Conservation (phyloP, 2,113 vertebrate genomes). For the Rhagologus leucostigma region DNA sequence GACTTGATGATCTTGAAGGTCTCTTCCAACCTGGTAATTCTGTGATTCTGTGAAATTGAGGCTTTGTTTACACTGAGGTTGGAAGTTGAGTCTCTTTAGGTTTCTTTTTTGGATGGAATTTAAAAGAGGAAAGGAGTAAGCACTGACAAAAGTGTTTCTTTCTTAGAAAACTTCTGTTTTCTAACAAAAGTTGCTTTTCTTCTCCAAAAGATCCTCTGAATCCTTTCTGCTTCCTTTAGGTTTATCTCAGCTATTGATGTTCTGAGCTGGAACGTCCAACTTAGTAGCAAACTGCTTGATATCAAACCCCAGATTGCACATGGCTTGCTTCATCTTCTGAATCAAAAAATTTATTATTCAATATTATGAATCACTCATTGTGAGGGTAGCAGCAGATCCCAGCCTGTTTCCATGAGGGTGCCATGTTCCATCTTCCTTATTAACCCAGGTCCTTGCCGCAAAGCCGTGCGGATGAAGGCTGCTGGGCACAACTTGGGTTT, state of each 20-base stretch:
- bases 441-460: fast-evolving
- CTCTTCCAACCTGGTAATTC: no score
- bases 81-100: not conserved
- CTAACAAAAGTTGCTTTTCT: not conserved
- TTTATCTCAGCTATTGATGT: not conserved
- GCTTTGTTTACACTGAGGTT: not conserved
- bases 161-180: not conserved
- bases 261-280: not conserved
- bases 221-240: not conserved
- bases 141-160: not conserved
- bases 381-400: not conserved
- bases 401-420: not conserved
- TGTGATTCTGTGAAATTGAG: no score
- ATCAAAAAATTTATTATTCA: not conserved
- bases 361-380: not conserved
- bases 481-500: not conserved
- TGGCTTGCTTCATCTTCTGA: not conserved
- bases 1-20: no score
- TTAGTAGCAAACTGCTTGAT: not conserved
- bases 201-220: not conserved
- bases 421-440: not conserved
- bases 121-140: not conserved
- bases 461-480: fast-evolving
- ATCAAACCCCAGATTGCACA: not conserved
- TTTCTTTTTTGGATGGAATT: not conserved